Evolutionary conservation across 2,113 vertebrate species (phyloP).

Genomic region (Chlamydotis undulata): DNA sequence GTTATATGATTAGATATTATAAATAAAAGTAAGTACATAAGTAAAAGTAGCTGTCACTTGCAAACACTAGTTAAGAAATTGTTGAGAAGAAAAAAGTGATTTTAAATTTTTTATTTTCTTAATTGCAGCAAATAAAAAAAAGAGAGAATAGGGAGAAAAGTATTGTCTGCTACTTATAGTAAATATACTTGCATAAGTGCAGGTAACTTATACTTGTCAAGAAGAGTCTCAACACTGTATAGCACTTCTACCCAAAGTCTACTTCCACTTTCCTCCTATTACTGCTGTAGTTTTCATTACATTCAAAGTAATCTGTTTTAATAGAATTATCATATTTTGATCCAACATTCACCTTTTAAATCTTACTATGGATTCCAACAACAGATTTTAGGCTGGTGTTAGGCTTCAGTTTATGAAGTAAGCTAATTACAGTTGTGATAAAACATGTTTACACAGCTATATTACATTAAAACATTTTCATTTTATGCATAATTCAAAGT

Average conservation of each 20-base stretch:
- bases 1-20: not conserved
- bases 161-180: not conserved
- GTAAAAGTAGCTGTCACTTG: not conserved
- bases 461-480: not conserved
- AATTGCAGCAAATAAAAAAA: not conserved
- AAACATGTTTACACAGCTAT: not conserved
- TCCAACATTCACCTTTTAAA: not conserved
- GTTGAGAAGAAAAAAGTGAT: not conserved
- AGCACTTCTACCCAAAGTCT: not conserved
- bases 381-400: not conserved
- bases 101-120: not conserved
- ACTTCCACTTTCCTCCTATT: not conserved
- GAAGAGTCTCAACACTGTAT: not conserved
- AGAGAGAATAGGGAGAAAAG: not conserved
- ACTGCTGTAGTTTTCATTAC: not conserved
- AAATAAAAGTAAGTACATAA: not conserved
- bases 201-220: not conserved
- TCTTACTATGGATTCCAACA: not conserved
- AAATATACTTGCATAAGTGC: not conserved
- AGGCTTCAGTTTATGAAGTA: not conserved
- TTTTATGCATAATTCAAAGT: not conserved
- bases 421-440: not conserved
- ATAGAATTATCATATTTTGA: not conserved
- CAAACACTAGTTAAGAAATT: not conserved
- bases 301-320: not conserved